phyloP scores from a whole-genome alignment of 2,888 invertebrate species.

The Molorchus minor region DNA sequence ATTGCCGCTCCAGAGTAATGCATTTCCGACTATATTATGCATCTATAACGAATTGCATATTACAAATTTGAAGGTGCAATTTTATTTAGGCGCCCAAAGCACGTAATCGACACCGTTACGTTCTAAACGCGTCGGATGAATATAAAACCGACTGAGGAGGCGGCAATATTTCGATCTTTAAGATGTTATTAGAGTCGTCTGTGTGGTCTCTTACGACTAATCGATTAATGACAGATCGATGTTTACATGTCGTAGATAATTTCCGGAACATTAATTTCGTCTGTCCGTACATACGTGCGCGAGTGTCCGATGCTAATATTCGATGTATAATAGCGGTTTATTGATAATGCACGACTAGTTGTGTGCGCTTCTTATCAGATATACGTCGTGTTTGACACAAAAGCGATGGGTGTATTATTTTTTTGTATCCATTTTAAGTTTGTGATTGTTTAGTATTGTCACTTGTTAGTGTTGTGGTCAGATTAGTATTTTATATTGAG shows the following conservation, averaged over 20 bases:
- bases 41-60: conserved; percentile 57
- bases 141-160: no score
- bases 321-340: conserved; percentile 10
- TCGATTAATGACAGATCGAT: conserved; percentile 49
- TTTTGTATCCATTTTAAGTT: no score
- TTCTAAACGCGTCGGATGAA: no score
- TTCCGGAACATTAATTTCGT: conserved; percentile 37
- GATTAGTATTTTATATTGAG: no score
- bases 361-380: conserved; percentile 1
- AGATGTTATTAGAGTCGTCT: conserved; percentile 29
- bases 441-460: no score
- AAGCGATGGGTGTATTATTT: conserved; percentile 1
- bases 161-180: conserved; percentile 34
- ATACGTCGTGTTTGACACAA: background rate
- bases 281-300: no score
- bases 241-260: conserved; percentile 40
- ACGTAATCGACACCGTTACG: background rate
- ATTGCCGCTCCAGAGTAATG: conserved; percentile 7
- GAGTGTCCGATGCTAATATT: conserved; percentile 32
- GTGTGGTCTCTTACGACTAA: conserved; percentile 45
- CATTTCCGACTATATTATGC: conserved; percentile 37
- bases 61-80: conserved; percentile 51
- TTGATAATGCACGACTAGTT: conserved; percentile 7
- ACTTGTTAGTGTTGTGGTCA: no score
- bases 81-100: conserved; percentile 17